Evolutionary conservation across 2,113 vertebrate species (phyloP).

Genomic region (Pholis gunnellus): DNA sequence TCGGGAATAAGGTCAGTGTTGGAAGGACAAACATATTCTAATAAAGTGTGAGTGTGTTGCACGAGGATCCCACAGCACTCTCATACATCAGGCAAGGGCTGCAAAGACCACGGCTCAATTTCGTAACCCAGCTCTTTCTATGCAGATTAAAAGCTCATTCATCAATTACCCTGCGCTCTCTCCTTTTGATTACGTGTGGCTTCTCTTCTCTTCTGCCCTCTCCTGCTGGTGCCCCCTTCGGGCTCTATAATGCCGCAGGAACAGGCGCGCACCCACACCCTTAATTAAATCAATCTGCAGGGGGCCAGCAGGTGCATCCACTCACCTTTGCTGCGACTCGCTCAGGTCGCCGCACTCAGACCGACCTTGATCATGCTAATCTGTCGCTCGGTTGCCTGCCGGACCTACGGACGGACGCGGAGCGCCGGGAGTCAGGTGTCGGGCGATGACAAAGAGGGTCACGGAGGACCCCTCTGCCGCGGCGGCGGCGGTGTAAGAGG

Average conservation of each 20-base stretch:
- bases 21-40: constrained; percentile 86
- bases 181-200: constrained; percentile 67
- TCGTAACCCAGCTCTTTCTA: constrained; percentile 71
- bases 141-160: constrained; percentile 81
- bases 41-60: constrained; percentile 74
- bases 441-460: constrained; percentile 64
- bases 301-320: constrained; percentile 67
- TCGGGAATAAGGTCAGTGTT: constrained; percentile 82
- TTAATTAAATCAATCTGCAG: constrained; percentile 78
- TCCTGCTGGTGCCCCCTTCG: constrained; percentile 13
- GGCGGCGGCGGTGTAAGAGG: constrained; percentile 14
- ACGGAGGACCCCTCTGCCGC: constrained; percentile 43
- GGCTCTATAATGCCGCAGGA: constrained; percentile 44
- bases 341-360: constrained; percentile 57
- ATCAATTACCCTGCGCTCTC: constrained; percentile 71
- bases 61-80: constrained; percentile 58
- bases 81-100: constrained; percentile 69
- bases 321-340: constrained; percentile 67
- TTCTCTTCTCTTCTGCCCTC: constrained; percentile 6
- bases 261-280: constrained; percentile 58
- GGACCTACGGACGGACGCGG: constrained; percentile 53
- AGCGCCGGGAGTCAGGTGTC: constrained; percentile 63
- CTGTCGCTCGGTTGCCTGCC: constrained; percentile 64
- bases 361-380: constrained; percentile 80
- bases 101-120: constrained; percentile 72